Base-by-base conservation (phyloP, 2,888 invertebrate genomes). In the Terebella lapidaria region DNA sequence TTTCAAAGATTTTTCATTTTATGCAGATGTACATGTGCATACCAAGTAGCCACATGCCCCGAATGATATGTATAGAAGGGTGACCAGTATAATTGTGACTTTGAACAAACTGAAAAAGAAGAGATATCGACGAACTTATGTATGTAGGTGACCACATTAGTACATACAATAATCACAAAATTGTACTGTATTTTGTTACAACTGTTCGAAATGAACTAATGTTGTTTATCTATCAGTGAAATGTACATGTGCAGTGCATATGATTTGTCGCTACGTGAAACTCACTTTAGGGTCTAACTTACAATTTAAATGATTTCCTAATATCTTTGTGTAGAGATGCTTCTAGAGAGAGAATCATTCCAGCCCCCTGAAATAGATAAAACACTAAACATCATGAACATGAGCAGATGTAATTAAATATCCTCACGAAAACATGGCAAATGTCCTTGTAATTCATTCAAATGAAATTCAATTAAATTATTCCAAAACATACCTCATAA, bases 261-360 rank as follows among this genome's bases (percentile, higher is more conserved):
- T n/a, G n/a, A n/a, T n/a, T n/a, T n/a, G n/a, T n/a, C n/a, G n/a
- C n/a, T n/a, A n/a, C n/a, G n/a, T n/a, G n/a, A n/a, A n/a, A n/a
- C n/a, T n/a, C n/a, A n/a, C n/a, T n/a, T n/a, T n/a, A n/a, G n/a
- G n/a, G n/a, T n/a, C n/a, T n/a, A n/a, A 56, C 47, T 70, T 70
- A 80, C 80, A 63, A 72, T 67, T 71, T 75, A 69, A 82, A 82
- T 51, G 73, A 70, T 59, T 76, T 74, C 58, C 81, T 66, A 25
- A 75, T 63, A 52, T 74, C 69, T 59, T 74, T 72, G 25, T 73
- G 74, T 24, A 82, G 54, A 20, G 82, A 82, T 28, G 75, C 68
- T 67, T 82, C 82, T 53, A 82, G 66, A 0, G 81, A 77, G 18
- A 82, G 70, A 57, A 82, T 79, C 79, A 82, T 80, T 2, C 82